phyloP scores from a whole-genome alignment of 2,113 vertebrate species.

The Patagioenas fasciata region DNA sequence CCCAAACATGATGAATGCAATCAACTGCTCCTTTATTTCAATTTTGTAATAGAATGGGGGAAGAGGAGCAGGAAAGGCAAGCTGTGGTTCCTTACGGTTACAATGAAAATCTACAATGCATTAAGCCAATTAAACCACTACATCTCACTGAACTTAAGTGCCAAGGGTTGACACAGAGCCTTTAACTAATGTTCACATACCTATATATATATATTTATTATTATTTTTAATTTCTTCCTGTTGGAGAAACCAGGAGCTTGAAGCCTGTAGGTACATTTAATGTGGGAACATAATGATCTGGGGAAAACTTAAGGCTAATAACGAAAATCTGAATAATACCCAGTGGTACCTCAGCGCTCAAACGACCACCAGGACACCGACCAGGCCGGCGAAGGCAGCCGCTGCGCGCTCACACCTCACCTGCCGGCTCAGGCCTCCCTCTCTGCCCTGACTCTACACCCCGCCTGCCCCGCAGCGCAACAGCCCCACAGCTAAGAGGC shows the following conservation, averaged over 20 bases:
- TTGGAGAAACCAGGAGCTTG: neutral
- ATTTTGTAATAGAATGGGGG: accelerated
- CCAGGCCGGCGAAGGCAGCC: neutral
- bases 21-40: neutral
- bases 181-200: neutral
- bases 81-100: neutral
- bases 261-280: accelerated
- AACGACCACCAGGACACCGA: neutral
- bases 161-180: accelerated
- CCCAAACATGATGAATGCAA: neutral
- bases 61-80: accelerated
- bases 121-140: neutral
- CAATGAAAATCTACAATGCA: neutral
- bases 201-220: too few species aligned
- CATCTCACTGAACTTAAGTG: accelerated
- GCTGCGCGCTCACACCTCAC: neutral
- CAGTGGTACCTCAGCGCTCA: accelerated
- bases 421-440: neutral
- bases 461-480: neutral
- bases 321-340: neutral
- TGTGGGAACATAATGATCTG: neutral
- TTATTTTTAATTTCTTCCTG: too few species aligned
- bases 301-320: neutral
- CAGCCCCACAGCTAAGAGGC: too few species aligned
- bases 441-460: neutral